Evolutionary conservation across 2,888 invertebrate genomes (phyloP).

Genomic region (Agrypnus murinus): DNA sequence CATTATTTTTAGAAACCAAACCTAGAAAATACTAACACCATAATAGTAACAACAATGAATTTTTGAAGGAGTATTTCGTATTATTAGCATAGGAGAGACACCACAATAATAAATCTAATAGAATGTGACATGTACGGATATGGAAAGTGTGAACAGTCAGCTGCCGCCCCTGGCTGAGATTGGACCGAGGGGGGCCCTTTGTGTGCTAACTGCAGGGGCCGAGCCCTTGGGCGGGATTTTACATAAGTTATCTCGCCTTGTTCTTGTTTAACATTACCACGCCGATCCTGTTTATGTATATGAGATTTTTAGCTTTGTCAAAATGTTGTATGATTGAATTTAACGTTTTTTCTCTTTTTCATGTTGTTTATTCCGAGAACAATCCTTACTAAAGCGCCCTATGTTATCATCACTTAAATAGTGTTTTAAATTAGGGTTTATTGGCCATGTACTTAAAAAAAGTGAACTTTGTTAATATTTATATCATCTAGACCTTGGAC

Average conservation of each 20-base stretch:
- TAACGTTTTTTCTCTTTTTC: not conserved
- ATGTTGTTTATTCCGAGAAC: no score
- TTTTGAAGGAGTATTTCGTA: constrained; percentile 39
- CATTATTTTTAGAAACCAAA: no score
- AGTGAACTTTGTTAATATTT: no score
- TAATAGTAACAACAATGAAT: constrained; percentile 37
- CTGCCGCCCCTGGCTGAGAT: constrained; percentile 65
- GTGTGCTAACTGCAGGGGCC: constrained; percentile 68
- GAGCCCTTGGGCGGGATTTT: constrained; percentile 66
- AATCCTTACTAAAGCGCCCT: no score
- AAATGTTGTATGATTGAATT: not conserved
- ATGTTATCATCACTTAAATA: no score
- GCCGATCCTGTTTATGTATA: constrained; percentile 31
- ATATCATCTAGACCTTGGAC: no score
- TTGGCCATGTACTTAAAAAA: no score
- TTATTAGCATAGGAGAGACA: constrained; percentile 48
- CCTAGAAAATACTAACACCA: no score
- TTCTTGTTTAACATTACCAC: constrained; percentile 54
- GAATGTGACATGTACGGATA: constrained; percentile 53
- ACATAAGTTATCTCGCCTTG: constrained; percentile 63
- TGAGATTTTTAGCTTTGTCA: not conserved
- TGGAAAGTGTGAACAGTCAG: constrained; percentile 67
- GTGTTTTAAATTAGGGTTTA: no score
- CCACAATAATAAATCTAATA: constrained; percentile 52
- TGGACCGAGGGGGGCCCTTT: constrained; percentile 67